Base-by-base conservation (phyloP, 2,113 vertebrate genomes). In the Ceyx melanurus region DNA sequence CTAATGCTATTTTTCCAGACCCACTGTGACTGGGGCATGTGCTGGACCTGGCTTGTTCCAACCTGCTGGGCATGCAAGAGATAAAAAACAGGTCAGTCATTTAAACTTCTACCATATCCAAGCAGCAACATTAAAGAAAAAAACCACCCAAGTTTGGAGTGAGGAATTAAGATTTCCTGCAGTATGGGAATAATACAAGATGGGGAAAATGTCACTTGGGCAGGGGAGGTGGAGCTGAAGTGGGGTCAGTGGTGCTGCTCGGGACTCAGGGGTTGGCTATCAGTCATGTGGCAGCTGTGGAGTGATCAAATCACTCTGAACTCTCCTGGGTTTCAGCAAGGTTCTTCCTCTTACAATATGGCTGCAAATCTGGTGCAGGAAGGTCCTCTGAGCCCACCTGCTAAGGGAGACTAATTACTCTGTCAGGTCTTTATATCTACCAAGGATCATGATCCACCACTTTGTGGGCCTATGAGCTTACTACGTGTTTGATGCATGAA, bases 231-330 rank as follows among this genome's bases (percentile, higher is more conserved):
- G 76, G 62, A 21, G 43, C 29, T 35, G 76, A 26, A 43, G 29
- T 0, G 0, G 33, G 37, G 75, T 13, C 1, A 4, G 26, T 22
- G 66, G 5, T 15, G 17, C 4, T 29, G 33, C 28, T 26, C 0
- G 9, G 53, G 15, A 4, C 3, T 5, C 0, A 0, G 33, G 19
- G 29, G 26, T 2, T 1, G 2, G 35, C 14, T 19, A 4, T 51
- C 33, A 23, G 25, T 22, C 46, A 37, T 26, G 15, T 0, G 1
- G 43, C 29, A 56, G 26, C 40, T 56, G 29, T 65, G 29, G 51
- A 50, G 65, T 2, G 0, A 26, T 26, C 45, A 26, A 29, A 61
- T 11, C 7, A 0, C 33, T 16, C 72, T 1, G 2, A 21, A 17
- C 9, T 14, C 66, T 79, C 25, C 48, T 9, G 43, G 21, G 28